Evolutionary conservation across 2,113 vertebrate species (phyloP).

Genomic region (Oxyura jamaicensis): DNA sequence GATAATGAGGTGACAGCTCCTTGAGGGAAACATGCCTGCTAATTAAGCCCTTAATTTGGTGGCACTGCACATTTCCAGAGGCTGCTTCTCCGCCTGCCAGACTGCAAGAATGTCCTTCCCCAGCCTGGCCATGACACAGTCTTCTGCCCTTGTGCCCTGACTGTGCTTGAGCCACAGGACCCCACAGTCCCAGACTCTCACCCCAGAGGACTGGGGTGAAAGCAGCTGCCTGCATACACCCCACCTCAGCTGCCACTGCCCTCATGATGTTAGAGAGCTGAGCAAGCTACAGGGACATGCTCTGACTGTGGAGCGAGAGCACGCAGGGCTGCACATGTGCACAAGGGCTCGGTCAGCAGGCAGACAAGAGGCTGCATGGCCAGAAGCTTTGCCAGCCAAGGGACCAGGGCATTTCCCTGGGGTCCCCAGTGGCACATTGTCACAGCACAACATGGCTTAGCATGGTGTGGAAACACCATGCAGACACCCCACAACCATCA

Average conservation of each 20-base stretch:
- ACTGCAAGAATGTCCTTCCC: neutral
- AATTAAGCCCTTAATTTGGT: constrained; percentile 39
- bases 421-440: neutral
- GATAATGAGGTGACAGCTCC: constrained; percentile 10
- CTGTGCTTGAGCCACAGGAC: neutral
- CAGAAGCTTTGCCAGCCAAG: neutral
- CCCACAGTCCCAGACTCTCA: neutral
- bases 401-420: neutral
- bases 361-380: neutral
- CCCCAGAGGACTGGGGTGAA: too few relatives aligned
- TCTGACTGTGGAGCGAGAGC: neutral
- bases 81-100: neutral
- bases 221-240: neutral
- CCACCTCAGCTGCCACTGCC: neutral
- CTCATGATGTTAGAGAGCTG: neutral
- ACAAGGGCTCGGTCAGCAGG: neutral
- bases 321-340: rapidly evolving
- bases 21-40: constrained; percentile 1
- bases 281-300: neutral
- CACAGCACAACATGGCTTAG: neutral
- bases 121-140: neutral
- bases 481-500: neutral
- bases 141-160: neutral
- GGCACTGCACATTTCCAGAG: neutral
- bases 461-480: rapidly evolving